Evolutionary conservation across 2,888 invertebrate species (phyloP), one percentile per base, ranked within the genome.

Genomic region (Aquatica leii): DNA sequence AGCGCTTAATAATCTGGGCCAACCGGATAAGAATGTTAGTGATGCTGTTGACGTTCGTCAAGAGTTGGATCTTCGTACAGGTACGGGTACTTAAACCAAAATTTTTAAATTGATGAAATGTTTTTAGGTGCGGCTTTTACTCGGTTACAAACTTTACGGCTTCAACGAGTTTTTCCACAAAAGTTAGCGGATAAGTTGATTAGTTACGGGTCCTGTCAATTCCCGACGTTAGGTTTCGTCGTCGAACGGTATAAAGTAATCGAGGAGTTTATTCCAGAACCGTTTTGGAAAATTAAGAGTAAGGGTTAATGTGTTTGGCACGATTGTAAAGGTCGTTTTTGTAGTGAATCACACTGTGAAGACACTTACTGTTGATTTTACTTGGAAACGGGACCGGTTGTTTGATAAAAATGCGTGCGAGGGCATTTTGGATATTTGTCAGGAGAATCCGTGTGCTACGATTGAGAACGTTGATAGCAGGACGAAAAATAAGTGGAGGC

Each of bases 171-270:
- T 8, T 95, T 95, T 77, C 94, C 94, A 0, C 82, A 83, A 35
- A 87, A 87, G 71, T 84, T 94, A 53, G 86, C 89, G 0, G 87
- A 93, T 58, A 90, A 91, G 78, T 80, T 98, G 1, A 92, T 99
- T 49, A 98, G 98, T 81, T 99, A 99, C 80, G 99, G 99, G 1
- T 97, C 96, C 62, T 99, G 99, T 78, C 99, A 99, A 82, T 98
- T 99, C 81, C 99, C 99, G 3, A 99, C 99, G 0, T 84, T 99
- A n/a, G 99, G 99, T 1, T 99, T 99, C 86, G 98, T 99, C n/a
- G 98, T 97, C 0, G 97, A 99, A 80, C 86, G 99, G 54, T 98
- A 93, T 79, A 90, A 95, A 77, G 94, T 95, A 18, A 91, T 96
- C 49, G 91, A 96, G 79, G 89, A 88, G 67, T 99, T 99, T 82